A percentile compares a stretch with the other conserved stretches of the same genome.
Evolutionary conservation across 1,140 invertebrate species (phyloP).

Genomic region (Leptopilina clavipes): DNA sequence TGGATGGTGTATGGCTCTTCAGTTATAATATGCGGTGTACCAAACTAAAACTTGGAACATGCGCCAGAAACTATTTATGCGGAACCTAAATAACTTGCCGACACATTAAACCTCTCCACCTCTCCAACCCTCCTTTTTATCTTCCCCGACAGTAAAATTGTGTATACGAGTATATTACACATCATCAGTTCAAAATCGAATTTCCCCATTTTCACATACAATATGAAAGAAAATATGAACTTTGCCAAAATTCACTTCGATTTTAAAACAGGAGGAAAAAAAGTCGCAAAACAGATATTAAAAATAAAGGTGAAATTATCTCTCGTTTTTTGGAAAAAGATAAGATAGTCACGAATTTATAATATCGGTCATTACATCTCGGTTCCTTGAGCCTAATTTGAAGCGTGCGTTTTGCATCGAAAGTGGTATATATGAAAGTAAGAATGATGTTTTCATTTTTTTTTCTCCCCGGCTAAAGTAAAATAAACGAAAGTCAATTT

Average conservation of each 20-base stretch:
- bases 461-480: not conserved
- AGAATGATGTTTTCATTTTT: conserved; percentile 27
- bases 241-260: too few species aligned
- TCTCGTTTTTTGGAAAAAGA: not conserved
- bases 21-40: conserved; percentile 53
- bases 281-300: too few species aligned
- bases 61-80: conserved; percentile 57
- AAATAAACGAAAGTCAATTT: conserved; percentile 30
- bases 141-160: conserved; percentile 22
- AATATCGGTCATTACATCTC: not conserved
- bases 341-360: not conserved
- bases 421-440: conserved; percentile 32
- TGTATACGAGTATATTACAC: too few species aligned
- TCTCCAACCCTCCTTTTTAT: conserved; percentile 32
- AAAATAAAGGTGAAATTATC: not conserved
- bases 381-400: conserved; percentile 17
- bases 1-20: conserved; percentile 38
- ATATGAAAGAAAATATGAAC: too few species aligned
- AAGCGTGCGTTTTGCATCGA: conserved; percentile 32
- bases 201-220: not conserved
- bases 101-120: conserved; percentile 43
- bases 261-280: too few species aligned
- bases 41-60: conserved; percentile 51
- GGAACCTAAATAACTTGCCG: conserved; percentile 53
- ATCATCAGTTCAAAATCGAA: not conserved